phyloP scores from a whole-genome alignment of 2,888 invertebrate species.

The Tetranychus piercei region DNA sequence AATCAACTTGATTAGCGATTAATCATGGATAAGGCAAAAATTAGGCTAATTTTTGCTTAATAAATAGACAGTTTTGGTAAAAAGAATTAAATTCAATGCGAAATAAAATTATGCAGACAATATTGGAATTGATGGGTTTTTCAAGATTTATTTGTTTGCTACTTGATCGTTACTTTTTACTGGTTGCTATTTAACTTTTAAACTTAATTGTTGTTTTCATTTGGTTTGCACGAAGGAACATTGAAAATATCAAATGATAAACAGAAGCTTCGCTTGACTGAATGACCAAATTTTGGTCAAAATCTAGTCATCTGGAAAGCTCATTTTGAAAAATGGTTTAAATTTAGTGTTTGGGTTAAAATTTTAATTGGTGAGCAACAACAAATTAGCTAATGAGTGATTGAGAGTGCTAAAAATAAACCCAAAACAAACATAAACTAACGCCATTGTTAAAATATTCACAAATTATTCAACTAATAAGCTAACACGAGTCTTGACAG shows the following conservation, averaged over 20 bases:
- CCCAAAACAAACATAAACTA: not conserved
- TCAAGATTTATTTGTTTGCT: not conserved
- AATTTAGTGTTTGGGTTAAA: too few species aligned
- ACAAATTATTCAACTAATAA: not conserved
- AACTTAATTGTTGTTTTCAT: not conserved
- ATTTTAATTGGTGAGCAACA: not conserved
- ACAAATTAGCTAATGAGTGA: not conserved
- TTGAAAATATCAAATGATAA: not conserved
- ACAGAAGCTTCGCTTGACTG: not conserved
- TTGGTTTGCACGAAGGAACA: not conserved
- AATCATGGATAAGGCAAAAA: too few species aligned
- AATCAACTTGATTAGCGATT: too few species aligned
- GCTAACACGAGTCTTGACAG: too few species aligned
- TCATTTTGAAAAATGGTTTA: too few species aligned
- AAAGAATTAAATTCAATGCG: too few species aligned
- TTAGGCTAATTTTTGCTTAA: too few species aligned
- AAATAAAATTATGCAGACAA: too few species aligned
- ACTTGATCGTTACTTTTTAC: not conserved
- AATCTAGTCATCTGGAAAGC: not conserved
- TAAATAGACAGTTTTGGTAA: too few species aligned
- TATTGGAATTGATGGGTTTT: not conserved
- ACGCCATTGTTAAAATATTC: not conserved
- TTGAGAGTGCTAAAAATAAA: too few species aligned
- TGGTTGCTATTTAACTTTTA: not conserved
- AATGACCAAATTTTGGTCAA: not conserved